Evolutionary conservation across 2,797 vertebrate species (phyloP).

Genomic region (Allobates femoralis): DNA sequence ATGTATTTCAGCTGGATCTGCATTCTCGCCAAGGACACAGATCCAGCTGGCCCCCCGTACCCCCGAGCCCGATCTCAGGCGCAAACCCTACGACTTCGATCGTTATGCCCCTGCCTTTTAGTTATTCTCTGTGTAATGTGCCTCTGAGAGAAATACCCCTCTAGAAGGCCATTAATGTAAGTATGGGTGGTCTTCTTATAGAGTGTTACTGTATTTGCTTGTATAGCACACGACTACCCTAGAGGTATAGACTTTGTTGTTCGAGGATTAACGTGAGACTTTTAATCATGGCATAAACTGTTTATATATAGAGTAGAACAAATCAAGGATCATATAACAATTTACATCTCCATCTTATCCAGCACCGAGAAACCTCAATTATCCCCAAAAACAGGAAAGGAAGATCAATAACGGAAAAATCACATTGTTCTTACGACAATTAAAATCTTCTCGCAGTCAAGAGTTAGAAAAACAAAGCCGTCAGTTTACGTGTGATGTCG

Average conservation of each 20-base stretch:
- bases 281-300: conserved; percentile 45
- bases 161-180: neutral
- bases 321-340: conserved; percentile 29
- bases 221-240: neutral
- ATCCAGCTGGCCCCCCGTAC: too few species aligned
- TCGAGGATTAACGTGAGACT: conserved; percentile 27
- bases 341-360: conserved; percentile 38
- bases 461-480: conserved; percentile 18
- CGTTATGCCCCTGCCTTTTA: too few species aligned
- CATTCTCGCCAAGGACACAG: too few species aligned
- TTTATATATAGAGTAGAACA: conserved; percentile 36
- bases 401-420: conserved; percentile 32
- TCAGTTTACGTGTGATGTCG: conserved; percentile 17
- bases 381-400: conserved; percentile 23
- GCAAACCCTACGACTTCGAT: too few species aligned
- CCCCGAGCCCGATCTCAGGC: too few species aligned
- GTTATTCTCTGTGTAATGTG: too few species aligned
- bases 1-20: too few species aligned
- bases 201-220: conserved; percentile 3
- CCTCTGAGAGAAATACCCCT: neutral
- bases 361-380: conserved; percentile 44
- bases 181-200: neutral
- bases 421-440: conserved; percentile 38
- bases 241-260: neutral
- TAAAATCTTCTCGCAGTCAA: conserved; percentile 41